These are phyloP conservation scores for Cheilosia urbana DNA, from an alignment of 2,888 invertebrate genomes.

Conservation along the genomic window DNA sequence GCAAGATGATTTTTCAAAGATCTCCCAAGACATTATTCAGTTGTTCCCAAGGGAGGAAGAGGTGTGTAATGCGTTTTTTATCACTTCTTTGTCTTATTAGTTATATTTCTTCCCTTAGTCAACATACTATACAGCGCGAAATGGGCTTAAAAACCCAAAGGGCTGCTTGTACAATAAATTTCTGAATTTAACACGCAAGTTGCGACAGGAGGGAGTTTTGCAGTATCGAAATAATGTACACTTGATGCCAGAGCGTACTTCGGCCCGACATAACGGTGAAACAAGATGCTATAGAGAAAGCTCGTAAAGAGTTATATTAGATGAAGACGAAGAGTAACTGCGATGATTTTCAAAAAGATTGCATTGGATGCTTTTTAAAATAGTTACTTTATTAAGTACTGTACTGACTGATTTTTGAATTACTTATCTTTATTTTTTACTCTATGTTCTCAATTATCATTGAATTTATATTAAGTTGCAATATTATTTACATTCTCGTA, in stretches of 20 bases:
- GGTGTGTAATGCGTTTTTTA: conserved; percentile 5
- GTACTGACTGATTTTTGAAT: conserved; percentile 22
- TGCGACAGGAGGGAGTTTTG: conserved; percentile 61
- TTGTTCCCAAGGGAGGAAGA: conserved; percentile 64
- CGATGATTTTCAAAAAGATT: too few relatives aligned
- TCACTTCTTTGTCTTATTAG: too few relatives aligned
- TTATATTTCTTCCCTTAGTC: neutral
- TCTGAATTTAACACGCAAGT: conserved; percentile 59
- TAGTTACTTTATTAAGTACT: neutral
- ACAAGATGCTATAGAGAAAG: conserved; percentile 59
- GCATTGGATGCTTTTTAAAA: neutral
- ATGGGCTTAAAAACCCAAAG: conserved; percentile 60
- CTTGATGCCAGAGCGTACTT: conserved; percentile 51
- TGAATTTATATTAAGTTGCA: neutral
- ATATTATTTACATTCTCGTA: too few relatives aligned
- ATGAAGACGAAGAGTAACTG: too few relatives aligned
- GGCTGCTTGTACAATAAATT: conserved; percentile 67
- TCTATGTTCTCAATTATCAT: neutral
- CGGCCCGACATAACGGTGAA: conserved; percentile 61
- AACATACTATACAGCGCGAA: conserved; percentile 61
- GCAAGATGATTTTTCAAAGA: conserved; percentile 64
- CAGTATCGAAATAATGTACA: conserved; percentile 65
- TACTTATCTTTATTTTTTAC: too few relatives aligned
- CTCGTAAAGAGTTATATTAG: conserved; percentile 8
- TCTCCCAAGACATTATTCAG: conserved; percentile 51